phyloP scores from a whole-genome alignment of 2,888 invertebrate species.

The Aromia moschata region DNA sequence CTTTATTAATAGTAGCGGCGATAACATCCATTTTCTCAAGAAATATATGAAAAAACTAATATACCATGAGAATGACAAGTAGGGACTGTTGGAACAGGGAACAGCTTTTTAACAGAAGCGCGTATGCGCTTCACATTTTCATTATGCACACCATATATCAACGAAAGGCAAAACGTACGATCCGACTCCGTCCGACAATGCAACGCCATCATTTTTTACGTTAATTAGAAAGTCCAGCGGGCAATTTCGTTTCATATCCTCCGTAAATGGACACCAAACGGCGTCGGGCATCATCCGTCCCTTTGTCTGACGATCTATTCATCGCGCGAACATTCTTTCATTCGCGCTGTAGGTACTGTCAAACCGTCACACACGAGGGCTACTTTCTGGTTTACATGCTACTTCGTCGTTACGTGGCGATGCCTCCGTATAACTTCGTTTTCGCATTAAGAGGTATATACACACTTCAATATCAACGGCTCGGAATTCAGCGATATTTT shows the following conservation, averaged over 20 bases:
- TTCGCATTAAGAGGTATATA: too few species aligned
- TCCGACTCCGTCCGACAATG: not conserved
- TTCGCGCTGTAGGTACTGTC: not conserved
- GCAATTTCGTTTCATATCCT: not conserved
- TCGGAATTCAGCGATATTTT: too few species aligned
- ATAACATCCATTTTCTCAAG: too few species aligned
- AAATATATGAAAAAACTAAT: too few species aligned
- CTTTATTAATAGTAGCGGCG: too few species aligned
- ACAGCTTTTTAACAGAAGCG: too few species aligned
- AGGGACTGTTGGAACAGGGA: too few species aligned
- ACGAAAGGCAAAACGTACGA: too few species aligned
- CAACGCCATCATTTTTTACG: not conserved
- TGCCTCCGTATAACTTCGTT: constrained; percentile 17
- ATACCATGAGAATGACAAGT: too few species aligned
- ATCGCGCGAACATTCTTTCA: not conserved
- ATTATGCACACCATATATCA: too few species aligned
- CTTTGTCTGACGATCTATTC: not conserved
- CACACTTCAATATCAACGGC: too few species aligned
- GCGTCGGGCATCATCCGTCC: not conserved
- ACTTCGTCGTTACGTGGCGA: constrained; percentile 21
- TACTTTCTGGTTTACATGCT: constrained; percentile 9
- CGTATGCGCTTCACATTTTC: too few species aligned
- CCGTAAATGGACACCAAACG: not conserved
- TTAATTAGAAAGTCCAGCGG: constrained; percentile 1
- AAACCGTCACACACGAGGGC: not conserved